A percentile compares a stretch with the other conserved stretches of the same genome.
These are phyloP conservation scores for Tipula helvola DNA, from an alignment of 2,888 invertebrate species.

Conservation along the genomic window DNA sequence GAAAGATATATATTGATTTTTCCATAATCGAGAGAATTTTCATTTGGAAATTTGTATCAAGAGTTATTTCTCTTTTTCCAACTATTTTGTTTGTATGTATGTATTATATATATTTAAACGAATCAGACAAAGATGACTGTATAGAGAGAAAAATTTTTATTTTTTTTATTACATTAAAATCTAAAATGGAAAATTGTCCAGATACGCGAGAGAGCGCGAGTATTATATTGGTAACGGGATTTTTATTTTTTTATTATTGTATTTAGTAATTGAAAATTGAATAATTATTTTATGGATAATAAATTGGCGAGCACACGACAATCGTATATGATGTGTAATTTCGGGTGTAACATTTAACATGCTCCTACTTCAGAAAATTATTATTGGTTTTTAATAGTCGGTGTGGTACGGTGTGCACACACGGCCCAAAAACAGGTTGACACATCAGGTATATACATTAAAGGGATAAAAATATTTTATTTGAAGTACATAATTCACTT, in stretches of 20 bases:
- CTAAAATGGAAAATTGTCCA: constrained; percentile 4
- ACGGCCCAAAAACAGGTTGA: neutral
- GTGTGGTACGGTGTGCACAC: neutral
- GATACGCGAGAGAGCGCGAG: neutral
- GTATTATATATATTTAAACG: neutral
- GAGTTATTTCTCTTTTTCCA: neutral
- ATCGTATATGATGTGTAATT: neutral
- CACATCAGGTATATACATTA: neutral
- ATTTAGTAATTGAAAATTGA: neutral
- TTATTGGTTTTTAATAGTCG: neutral
- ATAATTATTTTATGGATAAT: neutral
- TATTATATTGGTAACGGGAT: neutral
- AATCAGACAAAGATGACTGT: neutral
- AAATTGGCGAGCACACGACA: neutral
- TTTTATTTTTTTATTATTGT: neutral
- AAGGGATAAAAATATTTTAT: neutral
- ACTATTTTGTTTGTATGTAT: too few relatives aligned
- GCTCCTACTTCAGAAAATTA: neutral
- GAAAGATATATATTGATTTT: neutral
- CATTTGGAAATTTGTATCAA: neutral
- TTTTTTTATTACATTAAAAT: neutral
- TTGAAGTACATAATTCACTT: neutral
- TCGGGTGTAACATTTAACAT: neutral
- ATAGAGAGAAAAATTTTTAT: neutral
- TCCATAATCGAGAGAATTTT: neutral